phyloP scores from a whole-genome alignment of 2,113 vertebrate species.

The Mesoclemmys tuberculata region DNA sequence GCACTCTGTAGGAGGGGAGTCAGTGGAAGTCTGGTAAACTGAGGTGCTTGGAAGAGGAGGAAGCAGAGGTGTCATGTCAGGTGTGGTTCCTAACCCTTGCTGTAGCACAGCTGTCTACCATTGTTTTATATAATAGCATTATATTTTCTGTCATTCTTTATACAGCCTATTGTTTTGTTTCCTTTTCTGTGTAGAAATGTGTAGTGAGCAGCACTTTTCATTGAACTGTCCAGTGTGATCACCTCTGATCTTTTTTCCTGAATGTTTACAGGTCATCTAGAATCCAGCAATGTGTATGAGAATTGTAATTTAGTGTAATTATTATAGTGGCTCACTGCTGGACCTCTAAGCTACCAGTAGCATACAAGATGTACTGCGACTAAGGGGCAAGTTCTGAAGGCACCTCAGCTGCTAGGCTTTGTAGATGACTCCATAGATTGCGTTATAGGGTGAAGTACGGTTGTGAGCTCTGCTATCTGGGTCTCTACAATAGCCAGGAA shows the following conservation, averaged over 20 bases:
- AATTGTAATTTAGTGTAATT: background rate
- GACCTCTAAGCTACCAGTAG: background rate
- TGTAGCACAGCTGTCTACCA: background rate
- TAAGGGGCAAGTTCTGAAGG: background rate
- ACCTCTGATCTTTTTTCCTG: background rate
- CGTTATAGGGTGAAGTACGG: background rate
- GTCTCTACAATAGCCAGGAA: too few species aligned
- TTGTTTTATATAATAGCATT: background rate
- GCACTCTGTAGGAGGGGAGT: background rate
- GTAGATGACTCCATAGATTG: background rate
- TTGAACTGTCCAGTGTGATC: background rate
- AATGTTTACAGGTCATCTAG: background rate
- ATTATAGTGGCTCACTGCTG: background rate
- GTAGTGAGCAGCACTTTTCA: accelerated
- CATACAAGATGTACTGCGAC: background rate
- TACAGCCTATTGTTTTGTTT: background rate
- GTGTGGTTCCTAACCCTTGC: background rate
- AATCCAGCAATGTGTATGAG: background rate
- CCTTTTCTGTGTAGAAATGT: background rate
- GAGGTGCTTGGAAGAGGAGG: background rate
- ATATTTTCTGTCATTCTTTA: background rate
- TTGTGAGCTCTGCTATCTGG: too few species aligned
- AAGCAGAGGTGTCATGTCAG: background rate
- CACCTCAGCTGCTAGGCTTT: background rate
- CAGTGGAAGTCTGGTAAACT: accelerated